Evolutionary conservation across 2,113 vertebrate species (phyloP).

Genomic region (Drymodes brunneopygia): DNA sequence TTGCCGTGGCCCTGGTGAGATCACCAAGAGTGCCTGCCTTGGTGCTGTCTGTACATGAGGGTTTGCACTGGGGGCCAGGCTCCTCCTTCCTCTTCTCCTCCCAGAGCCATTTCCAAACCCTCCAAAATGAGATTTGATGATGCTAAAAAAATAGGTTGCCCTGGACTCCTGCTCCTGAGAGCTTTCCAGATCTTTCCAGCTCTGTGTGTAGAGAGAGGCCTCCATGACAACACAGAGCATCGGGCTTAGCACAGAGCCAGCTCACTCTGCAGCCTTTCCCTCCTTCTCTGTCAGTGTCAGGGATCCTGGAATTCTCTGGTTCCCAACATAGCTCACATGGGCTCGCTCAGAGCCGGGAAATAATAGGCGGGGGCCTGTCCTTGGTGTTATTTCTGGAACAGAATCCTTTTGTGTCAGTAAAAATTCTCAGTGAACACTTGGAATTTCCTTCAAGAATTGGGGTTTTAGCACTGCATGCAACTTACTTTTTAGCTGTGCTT

Average conservation of each 20-base stretch:
- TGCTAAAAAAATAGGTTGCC: rapidly evolving
- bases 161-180: not conserved
- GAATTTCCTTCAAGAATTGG: not conserved
- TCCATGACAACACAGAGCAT: not conserved
- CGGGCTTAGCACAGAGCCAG: not conserved
- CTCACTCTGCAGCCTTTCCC: not conserved
- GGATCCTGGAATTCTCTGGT: not conserved
- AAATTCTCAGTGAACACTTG: not conserved
- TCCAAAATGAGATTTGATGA: not conserved
- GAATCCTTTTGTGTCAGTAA: not conserved
- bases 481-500: not conserved
- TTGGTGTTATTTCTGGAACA: not conserved
- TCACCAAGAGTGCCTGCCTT: not conserved
- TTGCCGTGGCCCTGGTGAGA: not conserved
- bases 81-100: not conserved
- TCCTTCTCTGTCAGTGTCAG: not conserved
- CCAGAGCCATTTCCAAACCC: not conserved
- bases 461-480: not conserved
- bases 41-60: not conserved
- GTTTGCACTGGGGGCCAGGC: not conserved
- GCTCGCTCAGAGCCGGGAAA: not conserved
- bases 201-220: not conserved
- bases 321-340: not conserved
- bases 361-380: not conserved
- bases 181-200: not conserved